A percentile compares a stretch with the other conserved stretches of the same genome.
Conservation (phyloP, 2,797 vertebrate species). For the Helostoma temminkii region DNA sequence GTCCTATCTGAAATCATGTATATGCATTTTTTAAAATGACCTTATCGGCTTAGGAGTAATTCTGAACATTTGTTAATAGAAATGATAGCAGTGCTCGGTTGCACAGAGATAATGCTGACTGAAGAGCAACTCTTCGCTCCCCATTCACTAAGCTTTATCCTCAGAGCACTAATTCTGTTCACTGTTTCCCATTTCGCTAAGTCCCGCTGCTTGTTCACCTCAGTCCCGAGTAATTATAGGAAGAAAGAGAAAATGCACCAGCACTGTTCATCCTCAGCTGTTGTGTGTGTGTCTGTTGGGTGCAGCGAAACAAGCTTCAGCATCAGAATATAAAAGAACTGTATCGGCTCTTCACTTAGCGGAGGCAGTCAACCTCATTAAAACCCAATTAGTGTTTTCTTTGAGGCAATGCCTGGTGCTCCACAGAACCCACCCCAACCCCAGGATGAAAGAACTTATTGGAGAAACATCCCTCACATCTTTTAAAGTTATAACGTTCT, state of each 20-base stretch:
- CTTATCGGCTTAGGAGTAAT: conserved; percentile 30
- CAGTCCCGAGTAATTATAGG: conserved; percentile 65
- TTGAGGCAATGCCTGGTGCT: conserved; percentile 46
- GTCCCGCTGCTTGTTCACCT: conserved; percentile 52
- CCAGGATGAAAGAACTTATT: conserved; percentile 68
- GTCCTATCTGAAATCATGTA: conserved; percentile 29
- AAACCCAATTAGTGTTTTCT: conserved; percentile 77
- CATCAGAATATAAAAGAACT: conserved; percentile 58
- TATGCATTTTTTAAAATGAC: conserved; percentile 14
- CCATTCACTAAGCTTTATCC: conserved; percentile 35
- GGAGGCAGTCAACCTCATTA: conserved; percentile 72
- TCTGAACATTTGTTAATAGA: conserved; percentile 50
- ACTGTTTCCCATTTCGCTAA: conserved; percentile 46
- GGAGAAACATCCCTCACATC: conserved; percentile 52
- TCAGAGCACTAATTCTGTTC: conserved; percentile 48
- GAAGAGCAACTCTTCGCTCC: conserved; percentile 28
- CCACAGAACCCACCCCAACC: conserved; percentile 36
- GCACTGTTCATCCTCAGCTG: conserved; percentile 39
- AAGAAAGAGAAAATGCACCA: conserved; percentile 40
- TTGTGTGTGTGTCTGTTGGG: conserved; percentile 48
- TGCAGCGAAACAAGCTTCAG: conserved; percentile 27
- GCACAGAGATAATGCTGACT: conserved; percentile 59
- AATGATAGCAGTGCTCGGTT: conserved; percentile 53
- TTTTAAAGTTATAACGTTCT: conserved; percentile 31
- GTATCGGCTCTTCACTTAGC: conserved; percentile 51